Conservation (phyloP, 2,888 invertebrate genomes). For the Cyclophora punctaria region DNA sequence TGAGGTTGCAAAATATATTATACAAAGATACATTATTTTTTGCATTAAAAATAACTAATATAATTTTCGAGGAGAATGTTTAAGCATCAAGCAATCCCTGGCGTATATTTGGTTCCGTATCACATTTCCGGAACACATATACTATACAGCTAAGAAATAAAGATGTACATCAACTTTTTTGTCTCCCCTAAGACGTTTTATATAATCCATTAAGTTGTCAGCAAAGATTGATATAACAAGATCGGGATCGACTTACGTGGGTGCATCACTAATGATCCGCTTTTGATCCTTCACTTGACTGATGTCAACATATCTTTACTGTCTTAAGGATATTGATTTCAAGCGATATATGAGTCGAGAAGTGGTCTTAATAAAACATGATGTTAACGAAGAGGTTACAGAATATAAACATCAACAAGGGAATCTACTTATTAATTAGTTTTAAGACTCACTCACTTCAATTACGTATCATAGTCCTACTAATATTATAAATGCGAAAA, state of each 20-base stretch:
- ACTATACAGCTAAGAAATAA: no score
- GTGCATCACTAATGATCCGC: constrained; percentile 48
- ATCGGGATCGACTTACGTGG: constrained; percentile 55
- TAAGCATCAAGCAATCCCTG: not conserved
- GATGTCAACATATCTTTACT: no score
- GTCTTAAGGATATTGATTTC: constrained; percentile 1
- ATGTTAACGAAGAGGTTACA: not conserved
- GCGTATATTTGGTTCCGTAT: not conserved
- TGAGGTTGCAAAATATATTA: no score
- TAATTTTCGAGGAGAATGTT: no score
- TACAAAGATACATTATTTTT: no score
- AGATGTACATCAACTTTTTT: constrained; percentile 22
- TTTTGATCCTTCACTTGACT: constrained; percentile 29
- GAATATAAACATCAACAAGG: no score
- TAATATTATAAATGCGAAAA: no score
- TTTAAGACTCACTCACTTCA: no score
- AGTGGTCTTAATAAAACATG: not conserved
- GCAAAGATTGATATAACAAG: constrained; percentile 64
- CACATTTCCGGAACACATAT: no score
- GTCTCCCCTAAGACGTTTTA: constrained; percentile 39
- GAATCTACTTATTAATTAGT: no score
- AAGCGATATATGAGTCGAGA: constrained; percentile 9
- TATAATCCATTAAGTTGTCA: constrained; percentile 70
- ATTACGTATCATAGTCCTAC: no score
- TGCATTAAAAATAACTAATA: no score